Conservation (phyloP, 2,113 vertebrate genomes). For the Sapajus apella region DNA sequence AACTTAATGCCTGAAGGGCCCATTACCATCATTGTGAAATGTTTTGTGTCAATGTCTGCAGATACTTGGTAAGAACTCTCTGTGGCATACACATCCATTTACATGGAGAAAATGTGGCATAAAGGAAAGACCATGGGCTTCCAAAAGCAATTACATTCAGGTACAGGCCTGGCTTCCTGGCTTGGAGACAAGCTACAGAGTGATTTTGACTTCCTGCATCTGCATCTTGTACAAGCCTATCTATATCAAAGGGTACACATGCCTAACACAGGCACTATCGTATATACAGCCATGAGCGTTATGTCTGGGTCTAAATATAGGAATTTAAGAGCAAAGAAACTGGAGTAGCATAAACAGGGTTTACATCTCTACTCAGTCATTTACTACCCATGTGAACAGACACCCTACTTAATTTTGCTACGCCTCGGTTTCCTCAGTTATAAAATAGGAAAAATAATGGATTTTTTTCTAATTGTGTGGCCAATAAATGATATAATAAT, state of each 20-base stretch:
- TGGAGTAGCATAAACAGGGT: rapidly evolving
- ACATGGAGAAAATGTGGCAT: background rate
- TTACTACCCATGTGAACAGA: no score
- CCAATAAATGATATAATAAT: no score
- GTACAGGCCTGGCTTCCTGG: background rate
- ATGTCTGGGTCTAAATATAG: background rate
- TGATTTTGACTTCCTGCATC: background rate
- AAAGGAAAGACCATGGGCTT: rapidly evolving
- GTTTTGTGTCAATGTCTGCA: rapidly evolving
- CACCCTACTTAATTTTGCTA: background rate
- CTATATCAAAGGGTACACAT: no score
- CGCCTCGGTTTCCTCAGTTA: rapidly evolving
- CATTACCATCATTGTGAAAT: background rate
- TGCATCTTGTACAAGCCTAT: rapidly evolving
- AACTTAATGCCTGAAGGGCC: background rate
- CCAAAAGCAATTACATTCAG: rapidly evolving
- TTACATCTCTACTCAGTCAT: rapidly evolving
- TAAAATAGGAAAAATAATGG: background rate
- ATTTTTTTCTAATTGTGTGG: background rate
- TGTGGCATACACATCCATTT: rapidly evolving
- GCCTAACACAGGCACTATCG: no score
- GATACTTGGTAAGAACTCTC: background rate
- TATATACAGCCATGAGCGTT: background rate
- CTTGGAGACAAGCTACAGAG: background rate
- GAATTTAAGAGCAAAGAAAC: rapidly evolving